Evolutionary conservation across 1,140 invertebrate genomes (phyloP).

Genomic region (Pemphigus obesinymphae): DNA sequence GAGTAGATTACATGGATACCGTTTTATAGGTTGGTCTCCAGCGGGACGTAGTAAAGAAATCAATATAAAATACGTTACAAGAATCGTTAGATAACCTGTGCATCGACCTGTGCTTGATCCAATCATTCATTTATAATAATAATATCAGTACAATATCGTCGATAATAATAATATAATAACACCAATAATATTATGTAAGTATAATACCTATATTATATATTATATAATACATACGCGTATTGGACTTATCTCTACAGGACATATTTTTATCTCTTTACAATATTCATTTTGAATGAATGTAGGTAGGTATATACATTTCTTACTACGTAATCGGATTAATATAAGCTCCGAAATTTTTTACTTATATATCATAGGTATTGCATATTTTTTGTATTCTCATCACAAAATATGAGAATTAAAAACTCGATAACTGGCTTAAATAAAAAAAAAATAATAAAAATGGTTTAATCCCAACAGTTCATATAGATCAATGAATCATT

Average conservation of each 20-base stretch:
- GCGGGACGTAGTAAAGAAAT: neutral
- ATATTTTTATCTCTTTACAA: neutral
- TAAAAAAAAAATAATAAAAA: too few relatives aligned
- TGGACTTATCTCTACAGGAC: neutral
- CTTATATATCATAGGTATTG: too few relatives aligned
- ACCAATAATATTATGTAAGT: too few relatives aligned
- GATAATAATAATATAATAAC: neutral
- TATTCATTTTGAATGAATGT: neutral
- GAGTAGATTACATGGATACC: conserved; percentile 12
- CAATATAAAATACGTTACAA: neutral
- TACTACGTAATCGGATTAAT: neutral
- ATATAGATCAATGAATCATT: too few relatives aligned
- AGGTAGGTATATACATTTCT: neutral
- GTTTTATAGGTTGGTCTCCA: conserved; percentile 18
- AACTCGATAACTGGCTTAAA: too few relatives aligned
- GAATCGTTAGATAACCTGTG: neutral
- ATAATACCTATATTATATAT: too few relatives aligned
- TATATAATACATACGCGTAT: too few relatives aligned
- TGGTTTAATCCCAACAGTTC: too few relatives aligned
- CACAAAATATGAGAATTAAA: too few relatives aligned
- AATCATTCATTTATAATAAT: neutral
- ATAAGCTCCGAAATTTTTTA: neutral
- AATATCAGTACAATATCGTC: neutral
- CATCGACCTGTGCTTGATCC: neutral
- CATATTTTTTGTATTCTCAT: too few relatives aligned